These are phyloP conservation scores for Columba guinea DNA, from an alignment of 2,797 vertebrate species.

Conservation along the genomic window DNA sequence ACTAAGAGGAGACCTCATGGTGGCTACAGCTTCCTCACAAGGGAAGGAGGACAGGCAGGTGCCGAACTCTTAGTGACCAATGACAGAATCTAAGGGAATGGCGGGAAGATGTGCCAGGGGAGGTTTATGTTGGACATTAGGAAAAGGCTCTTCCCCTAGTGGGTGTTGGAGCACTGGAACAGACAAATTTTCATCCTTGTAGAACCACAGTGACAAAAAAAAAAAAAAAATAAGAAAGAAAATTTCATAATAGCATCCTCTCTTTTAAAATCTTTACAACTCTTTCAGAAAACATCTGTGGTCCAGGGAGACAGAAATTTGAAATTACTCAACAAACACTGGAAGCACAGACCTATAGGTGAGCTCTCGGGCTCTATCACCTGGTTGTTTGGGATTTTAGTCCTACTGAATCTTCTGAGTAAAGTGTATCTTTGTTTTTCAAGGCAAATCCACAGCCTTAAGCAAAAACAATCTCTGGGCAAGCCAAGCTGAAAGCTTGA, in stretches of 20 bases:
- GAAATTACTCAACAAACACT: not conserved
- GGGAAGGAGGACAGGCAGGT: too few species aligned
- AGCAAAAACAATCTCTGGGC: not conserved
- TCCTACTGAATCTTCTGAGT: not conserved
- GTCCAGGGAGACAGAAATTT: not conserved
- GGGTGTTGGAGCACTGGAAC: too few species aligned
- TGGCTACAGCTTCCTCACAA: too few species aligned
- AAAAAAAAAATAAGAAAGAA: too few species aligned
- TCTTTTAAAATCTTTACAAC: not conserved
- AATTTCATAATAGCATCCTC: not conserved
- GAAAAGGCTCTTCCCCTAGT: too few species aligned
- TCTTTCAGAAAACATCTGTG: not conserved
- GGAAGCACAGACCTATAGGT: not conserved
- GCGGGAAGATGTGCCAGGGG: too few species aligned
- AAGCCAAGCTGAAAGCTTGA: not conserved
- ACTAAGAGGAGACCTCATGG: too few species aligned
- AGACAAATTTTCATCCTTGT: not conserved
- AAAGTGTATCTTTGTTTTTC: not conserved
- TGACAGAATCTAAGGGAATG: too few species aligned
- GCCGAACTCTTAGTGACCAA: too few species aligned
- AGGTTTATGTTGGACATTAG: too few species aligned
- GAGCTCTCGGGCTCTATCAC: not conserved
- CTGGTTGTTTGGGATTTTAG: not conserved
- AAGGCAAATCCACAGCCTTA: not conserved
- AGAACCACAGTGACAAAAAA: not conserved